A percentile compares a stretch with the other conserved stretches of the same genome.
Evolutionary conservation across 2,888 invertebrate genomes (phyloP).

Genomic region (Osedax frankpressi): DNA sequence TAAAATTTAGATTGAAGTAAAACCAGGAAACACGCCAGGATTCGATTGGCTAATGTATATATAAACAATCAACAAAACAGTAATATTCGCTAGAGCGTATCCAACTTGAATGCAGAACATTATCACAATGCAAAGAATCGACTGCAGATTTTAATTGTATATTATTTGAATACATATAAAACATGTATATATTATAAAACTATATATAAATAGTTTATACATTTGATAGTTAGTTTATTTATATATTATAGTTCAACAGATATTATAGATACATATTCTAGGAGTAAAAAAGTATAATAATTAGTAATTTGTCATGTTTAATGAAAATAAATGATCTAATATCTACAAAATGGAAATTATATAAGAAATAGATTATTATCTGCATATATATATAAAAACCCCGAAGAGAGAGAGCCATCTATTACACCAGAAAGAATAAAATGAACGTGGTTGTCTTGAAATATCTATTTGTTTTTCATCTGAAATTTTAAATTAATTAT

Average conservation of each 20-base stretch:
- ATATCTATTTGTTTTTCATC: slow-evolving; percentile 32
- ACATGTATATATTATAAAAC: too few species aligned
- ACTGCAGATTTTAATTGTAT: slow-evolving; percentile 56
- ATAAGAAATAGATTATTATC: neutral
- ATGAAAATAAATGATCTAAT: too few species aligned
- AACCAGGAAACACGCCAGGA: slow-evolving; percentile 83
- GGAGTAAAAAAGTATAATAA: too few species aligned
- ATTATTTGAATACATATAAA: too few species aligned
- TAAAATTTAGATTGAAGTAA: too few species aligned
- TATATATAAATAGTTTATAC: too few species aligned
- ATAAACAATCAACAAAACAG: slow-evolving; percentile 71
- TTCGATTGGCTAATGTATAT: slow-evolving; percentile 86
- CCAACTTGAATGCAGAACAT: slow-evolving; percentile 89
- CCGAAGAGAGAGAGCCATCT: slow-evolving; percentile 82
- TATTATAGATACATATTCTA: too few species aligned
- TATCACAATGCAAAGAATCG: slow-evolving; percentile 69
- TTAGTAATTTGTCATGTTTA: too few species aligned
- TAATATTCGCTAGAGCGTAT: slow-evolving; percentile 71
- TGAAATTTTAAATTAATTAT: too few species aligned
- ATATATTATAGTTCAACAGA: too few species aligned
- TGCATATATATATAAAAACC: slow-evolving; percentile 51
- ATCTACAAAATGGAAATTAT: neutral
- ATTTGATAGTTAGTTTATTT: too few species aligned
- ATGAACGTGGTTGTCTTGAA: slow-evolving; percentile 71
- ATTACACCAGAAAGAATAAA: slow-evolving; percentile 87